Conservation (phyloP, 2,113 vertebrate species). For the Hippocampus zosterae region DNA sequence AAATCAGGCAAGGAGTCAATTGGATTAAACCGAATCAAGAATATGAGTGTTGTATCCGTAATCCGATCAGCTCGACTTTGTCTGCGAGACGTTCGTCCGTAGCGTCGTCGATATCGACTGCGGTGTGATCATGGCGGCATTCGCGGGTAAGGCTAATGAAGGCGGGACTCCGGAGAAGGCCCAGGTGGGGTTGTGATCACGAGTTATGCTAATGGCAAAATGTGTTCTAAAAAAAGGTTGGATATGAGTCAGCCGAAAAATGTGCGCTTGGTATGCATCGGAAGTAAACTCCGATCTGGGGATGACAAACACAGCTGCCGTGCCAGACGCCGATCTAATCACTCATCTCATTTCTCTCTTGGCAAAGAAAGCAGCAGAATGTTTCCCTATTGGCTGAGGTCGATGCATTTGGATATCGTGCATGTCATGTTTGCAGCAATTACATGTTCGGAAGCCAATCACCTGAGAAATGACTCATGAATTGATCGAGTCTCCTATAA, state of each 20-base stretch:
- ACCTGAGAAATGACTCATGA: not conserved
- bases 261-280: conserved; percentile 2
- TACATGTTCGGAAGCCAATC: not conserved
- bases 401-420: not conserved
- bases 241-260: conserved; percentile 4
- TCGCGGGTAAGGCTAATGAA: not conserved
- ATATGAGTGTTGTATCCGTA: too few relatives aligned
- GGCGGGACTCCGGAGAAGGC: not conserved
- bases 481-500: too few relatives aligned
- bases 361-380: conserved; percentile 5
- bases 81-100: not conserved
- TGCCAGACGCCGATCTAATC: conserved; percentile 9
- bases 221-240: not conserved
- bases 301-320: conserved; percentile 14
- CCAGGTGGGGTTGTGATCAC: not conserved
- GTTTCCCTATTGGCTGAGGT: conserved; percentile 3
- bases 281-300: conserved; percentile 9
- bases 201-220: not conserved
- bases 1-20: too few relatives aligned
- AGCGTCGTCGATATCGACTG: not conserved
- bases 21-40: too few relatives aligned
- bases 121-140: not conserved
- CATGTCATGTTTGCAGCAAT: not conserved
- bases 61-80: too few relatives aligned
- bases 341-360: conserved; percentile 9